A percentile compares a stretch with the other conserved stretches of the same genome.
Evolutionary conservation across 2,113 vertebrate species (phyloP).

Genomic region (Craseonycteris thonglongyai): DNA sequence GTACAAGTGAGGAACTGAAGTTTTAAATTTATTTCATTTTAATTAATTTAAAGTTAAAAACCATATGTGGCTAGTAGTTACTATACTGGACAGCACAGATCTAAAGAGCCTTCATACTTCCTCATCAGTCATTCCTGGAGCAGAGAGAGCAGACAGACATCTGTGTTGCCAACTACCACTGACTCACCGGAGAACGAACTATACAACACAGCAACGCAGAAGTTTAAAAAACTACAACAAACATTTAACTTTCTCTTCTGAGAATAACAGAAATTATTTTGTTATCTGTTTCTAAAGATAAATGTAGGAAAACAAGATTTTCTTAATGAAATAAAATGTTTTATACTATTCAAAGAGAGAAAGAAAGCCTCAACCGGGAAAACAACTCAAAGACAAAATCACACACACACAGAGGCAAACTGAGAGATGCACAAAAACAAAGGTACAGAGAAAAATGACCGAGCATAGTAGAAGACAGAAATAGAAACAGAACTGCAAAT

Average conservation of each 20-base stretch:
- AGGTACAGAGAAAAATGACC: background rate
- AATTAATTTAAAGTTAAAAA: background rate
- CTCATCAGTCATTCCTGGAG: background rate
- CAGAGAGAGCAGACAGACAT: background rate
- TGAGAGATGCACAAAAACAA: background rate
- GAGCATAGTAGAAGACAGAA: background rate
- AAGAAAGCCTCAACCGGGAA: background rate
- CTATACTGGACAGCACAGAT: background rate
- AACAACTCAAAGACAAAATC: background rate
- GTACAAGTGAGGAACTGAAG: background rate
- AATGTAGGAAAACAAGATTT: background rate
- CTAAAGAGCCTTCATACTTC: background rate
- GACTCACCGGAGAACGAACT: background rate
- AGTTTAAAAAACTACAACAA: background rate
- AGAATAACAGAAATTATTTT: conserved; percentile 14
- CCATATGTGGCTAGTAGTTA: background rate
- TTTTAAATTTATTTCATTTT: background rate
- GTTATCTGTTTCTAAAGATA: conserved; percentile 7
- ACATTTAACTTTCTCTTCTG: background rate
- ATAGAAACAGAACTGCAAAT: background rate
- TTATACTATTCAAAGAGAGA: background rate
- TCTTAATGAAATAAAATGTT: background rate
- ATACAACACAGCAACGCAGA: background rate
- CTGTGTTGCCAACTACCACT: background rate
- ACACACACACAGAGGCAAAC: background rate